Conservation (phyloP, 2,888 invertebrate species). For the Torymus aiolomorphi region DNA sequence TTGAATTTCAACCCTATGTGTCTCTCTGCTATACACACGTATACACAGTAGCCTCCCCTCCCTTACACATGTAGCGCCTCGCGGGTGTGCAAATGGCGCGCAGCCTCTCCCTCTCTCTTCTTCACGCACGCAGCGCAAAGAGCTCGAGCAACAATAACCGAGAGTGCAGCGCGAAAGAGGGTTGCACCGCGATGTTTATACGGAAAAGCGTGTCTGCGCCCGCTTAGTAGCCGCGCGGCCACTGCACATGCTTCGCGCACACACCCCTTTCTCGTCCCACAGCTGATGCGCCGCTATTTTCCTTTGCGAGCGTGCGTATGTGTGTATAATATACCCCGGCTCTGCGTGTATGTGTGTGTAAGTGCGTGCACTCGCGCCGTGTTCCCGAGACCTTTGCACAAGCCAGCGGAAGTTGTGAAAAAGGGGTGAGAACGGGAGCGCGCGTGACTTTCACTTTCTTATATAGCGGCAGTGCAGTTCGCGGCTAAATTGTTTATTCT, state of each 20-base stretch:
- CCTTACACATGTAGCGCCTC: neutral
- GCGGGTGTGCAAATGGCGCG: neutral
- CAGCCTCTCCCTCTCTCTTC: neutral
- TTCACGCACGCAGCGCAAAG: neutral
- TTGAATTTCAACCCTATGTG: slow-evolving; percentile 39
- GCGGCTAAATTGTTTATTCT: slow-evolving; percentile 41
- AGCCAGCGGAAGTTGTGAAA: slow-evolving; percentile 53
- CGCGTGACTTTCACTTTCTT: slow-evolving; percentile 51
- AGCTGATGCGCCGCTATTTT: no score
- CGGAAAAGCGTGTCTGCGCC: slow-evolving; percentile 41
- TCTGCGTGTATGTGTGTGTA: neutral
- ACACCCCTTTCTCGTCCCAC: no score
- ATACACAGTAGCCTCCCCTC: neutral
- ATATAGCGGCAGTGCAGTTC: slow-evolving; percentile 17
- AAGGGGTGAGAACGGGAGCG: slow-evolving; percentile 49
- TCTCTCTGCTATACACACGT: neutral
- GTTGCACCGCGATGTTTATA: neutral
- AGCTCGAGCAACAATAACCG: neutral
- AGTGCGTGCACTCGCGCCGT: slow-evolving; percentile 1
- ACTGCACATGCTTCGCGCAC: no score
- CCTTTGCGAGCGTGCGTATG: neutral
- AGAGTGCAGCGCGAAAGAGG: neutral
- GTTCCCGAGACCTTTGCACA: slow-evolving; percentile 44
- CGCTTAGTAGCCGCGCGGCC: neutral
- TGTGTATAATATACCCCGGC: neutral